phyloP scores from a whole-genome alignment of 92 coral and sea anemone genomes.

The Parazoanthus atlanticus region DNA sequence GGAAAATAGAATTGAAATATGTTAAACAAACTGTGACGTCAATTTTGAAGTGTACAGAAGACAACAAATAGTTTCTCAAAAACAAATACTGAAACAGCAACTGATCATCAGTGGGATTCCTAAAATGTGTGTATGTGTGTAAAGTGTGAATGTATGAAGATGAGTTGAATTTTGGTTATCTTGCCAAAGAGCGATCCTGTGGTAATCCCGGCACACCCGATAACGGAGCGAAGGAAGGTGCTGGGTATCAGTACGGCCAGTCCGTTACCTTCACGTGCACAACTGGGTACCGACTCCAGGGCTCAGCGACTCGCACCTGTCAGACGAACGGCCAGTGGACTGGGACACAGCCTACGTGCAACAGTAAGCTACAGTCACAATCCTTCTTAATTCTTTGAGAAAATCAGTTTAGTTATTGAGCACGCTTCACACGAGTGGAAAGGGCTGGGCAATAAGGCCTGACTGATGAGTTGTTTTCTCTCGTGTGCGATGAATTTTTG shows the following conservation, averaged over 20 bases:
- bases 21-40: no score
- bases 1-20: no score
- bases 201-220: slow-evolving; percentile 80
- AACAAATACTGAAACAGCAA: no score
- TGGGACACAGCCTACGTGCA: slow-evolving; percentile 75
- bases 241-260: slow-evolving; percentile 68
- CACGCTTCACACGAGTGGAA: no score
- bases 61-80: no score
- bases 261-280: slow-evolving; percentile 59
- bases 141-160: background rate
- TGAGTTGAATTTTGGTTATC: background rate
- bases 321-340: slow-evolving; percentile 75
- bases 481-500: no score
- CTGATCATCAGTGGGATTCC: no score
- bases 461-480: no score
- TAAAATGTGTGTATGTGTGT: no score
- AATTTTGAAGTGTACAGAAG: no score
- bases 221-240: slow-evolving; percentile 64
- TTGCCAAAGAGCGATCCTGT: slow-evolving; percentile 71
- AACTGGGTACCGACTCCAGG: slow-evolving; percentile 66
- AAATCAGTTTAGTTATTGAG: no score
- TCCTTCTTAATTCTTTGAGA: background rate
- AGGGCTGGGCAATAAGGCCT: no score
- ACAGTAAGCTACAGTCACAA: slow-evolving; percentile 49
- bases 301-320: slow-evolving; percentile 71